Evolutionary conservation across 2,113 vertebrate genomes (phyloP).

Genomic region (Sapajus apella): DNA sequence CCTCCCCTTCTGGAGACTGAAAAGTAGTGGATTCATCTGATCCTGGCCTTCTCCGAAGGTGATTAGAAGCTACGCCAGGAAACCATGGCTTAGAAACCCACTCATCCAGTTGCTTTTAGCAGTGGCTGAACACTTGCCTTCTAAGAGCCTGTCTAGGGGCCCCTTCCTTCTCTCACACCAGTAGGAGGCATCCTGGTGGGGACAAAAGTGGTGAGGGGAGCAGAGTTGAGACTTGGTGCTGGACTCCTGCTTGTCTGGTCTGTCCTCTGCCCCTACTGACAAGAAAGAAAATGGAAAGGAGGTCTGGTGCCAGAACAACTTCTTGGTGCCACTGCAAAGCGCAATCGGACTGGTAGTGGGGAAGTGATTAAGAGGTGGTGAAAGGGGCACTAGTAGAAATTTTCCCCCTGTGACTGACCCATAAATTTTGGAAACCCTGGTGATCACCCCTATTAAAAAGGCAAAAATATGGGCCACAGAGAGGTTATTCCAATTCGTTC

Average conservation of each 20-base stretch:
- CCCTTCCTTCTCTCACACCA: not conserved
- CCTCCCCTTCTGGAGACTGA: not conserved
- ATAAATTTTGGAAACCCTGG: conserved; percentile 78
- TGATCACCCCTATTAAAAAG: conserved; percentile 76
- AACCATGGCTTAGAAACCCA: not conserved
- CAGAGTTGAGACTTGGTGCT: not conserved
- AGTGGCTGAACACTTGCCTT: not conserved
- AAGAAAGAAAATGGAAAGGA: conserved; percentile 16
- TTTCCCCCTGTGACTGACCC: conserved; percentile 70
- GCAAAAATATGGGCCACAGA: conserved; percentile 73
- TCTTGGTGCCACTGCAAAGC: conserved; percentile 50
- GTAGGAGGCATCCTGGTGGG: not conserved
- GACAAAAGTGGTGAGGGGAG: not conserved
- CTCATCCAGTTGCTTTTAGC: not conserved
- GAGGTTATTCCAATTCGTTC: conserved; percentile 80
- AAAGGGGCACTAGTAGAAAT: conserved; percentile 71
- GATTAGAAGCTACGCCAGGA: not conserved
- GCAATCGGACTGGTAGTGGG: not conserved
- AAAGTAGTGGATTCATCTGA: not conserved
- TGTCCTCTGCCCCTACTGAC: not conserved
- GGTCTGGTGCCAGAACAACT: conserved; percentile 8
- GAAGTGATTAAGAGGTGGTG: conserved; percentile 73
- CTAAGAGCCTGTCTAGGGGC: not conserved
- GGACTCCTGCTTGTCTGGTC: not conserved
- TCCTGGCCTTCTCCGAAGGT: not conserved